Evolutionary conservation across 2,113 vertebrate species (phyloP), one percentile per base, ranked within the genome.

Genomic region (Tautogolabrus adspersus): DNA sequence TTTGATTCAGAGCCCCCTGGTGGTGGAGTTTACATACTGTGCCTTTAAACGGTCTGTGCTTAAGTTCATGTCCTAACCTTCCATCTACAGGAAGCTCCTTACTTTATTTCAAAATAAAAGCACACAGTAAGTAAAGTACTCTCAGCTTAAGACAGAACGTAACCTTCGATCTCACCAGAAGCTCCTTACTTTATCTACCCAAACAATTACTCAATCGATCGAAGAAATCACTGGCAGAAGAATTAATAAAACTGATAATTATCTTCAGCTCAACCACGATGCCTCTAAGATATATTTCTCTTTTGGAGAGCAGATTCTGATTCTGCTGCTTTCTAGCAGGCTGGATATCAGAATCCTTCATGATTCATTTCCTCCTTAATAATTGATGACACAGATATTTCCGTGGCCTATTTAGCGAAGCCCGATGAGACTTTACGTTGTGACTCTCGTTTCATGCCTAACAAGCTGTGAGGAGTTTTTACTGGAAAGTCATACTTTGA

Each of bases 331-430:
- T 30, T 52, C 55, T 52, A 44, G 7, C 26, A n/a, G 40, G 21
- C 72, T 15, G 37, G 56, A 19, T 55, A 34, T 21, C 16, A 51
- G 8, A 34, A 57, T 60, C 68, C 56, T 26, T 38, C 9, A 54
- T 75, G 30, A 47, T 69, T n/a, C 18, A 15, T 52, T 23, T 56
- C 49, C 65, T 40, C 42, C 66, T 40, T 26, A 58, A 71, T 78
- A 40, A 64, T 63, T 63, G 37, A 77, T 70, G 23, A 42, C 15
- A 56, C 0, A 19, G 47, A 70, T 59, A 16, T 21, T 49, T 64
- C 22, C 2, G 16, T 71, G 75, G 51, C 75, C 66, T 65, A 71
- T 64, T 71, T 78, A 11, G 5, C 42, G 7, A 58, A 1, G 13
- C 57, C 57, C 21, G 1, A 42, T n/a, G 59, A 64, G 58, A 12